These are phyloP conservation scores for Paelopatides confundens DNA, from an alignment of 53 echinoderm and acorn worm species.

Conservation along the genomic window DNA sequence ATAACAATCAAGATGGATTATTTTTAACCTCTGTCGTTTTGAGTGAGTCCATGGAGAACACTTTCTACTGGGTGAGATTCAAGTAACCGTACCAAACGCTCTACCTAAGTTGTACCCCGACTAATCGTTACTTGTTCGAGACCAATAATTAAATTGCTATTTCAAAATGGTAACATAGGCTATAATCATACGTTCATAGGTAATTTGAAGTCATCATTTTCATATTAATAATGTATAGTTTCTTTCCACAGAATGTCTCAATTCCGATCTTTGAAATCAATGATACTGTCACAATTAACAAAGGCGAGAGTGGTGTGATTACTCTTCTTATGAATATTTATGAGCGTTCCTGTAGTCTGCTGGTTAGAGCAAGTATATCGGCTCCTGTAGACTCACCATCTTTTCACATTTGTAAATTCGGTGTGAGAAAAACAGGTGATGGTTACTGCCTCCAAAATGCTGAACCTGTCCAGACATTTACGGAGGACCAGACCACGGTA, in stretches of 20 bases:
- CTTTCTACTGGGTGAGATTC: too few relatives aligned
- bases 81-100: too few relatives aligned
- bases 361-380: neutral
- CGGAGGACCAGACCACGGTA: neutral
- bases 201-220: too few relatives aligned
- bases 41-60: too few relatives aligned
- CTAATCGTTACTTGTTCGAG: too few relatives aligned
- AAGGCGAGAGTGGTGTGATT: conserved; percentile 16
- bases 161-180: too few relatives aligned
- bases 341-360: neutral
- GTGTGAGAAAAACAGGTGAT: conserved; percentile 14
- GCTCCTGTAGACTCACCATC: neutral
- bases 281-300: neutral
- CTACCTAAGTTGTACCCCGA: too few relatives aligned
- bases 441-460: conserved; percentile 27
- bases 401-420: conserved; percentile 33
- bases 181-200: neutral
- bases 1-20: too few relatives aligned
- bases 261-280: neutral
- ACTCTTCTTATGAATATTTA: conserved; percentile 30
- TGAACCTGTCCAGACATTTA: neutral
- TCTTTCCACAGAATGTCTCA: neutral
- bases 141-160: too few relatives aligned
- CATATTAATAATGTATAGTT: neutral
- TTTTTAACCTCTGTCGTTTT: too few relatives aligned